phyloP scores from a whole-genome alignment of 2,797 vertebrate genomes.

The Tragelaphus eurycerus region DNA sequence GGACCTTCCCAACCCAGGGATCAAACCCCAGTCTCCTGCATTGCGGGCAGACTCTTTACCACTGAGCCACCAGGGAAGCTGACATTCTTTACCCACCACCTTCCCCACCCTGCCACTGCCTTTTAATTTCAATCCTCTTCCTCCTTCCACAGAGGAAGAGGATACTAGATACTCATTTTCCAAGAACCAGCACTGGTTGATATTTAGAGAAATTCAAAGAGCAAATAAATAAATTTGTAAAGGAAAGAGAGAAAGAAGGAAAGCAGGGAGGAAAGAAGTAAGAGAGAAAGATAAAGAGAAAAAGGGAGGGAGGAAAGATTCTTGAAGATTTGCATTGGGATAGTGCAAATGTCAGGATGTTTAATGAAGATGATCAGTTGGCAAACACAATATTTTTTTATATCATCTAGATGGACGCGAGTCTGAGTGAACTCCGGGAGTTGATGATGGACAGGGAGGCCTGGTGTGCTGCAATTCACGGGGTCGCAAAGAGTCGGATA shows the following conservation, averaged over 20 bases:
- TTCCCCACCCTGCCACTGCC: neutral
- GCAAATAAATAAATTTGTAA: neutral
- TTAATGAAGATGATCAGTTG: neutral
- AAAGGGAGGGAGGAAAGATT: neutral
- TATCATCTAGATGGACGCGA: neutral
- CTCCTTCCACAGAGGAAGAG: neutral
- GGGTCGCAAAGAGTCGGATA: too few species aligned
- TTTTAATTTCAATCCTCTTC: neutral
- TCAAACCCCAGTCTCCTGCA: neutral
- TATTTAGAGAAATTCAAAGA: neutral
- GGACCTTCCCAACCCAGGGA: neutral
- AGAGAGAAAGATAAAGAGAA: neutral
- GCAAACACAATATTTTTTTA: neutral
- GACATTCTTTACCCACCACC: neutral
- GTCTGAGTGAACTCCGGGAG: too few species aligned
- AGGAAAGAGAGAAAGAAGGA: neutral
- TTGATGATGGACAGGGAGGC: too few species aligned
- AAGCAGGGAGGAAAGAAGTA: neutral
- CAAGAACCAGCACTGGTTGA: neutral
- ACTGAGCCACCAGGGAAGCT: neutral
- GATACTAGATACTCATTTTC: neutral
- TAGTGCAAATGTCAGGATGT: neutral
- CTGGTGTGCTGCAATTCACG: rapidly evolving
- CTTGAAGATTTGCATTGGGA: neutral
- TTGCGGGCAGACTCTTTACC: neutral